Evolutionary conservation across 2,797 vertebrate genomes (phyloP), one percentile per base, ranked within the genome.

Genomic region (Echiichthys vipera): DNA sequence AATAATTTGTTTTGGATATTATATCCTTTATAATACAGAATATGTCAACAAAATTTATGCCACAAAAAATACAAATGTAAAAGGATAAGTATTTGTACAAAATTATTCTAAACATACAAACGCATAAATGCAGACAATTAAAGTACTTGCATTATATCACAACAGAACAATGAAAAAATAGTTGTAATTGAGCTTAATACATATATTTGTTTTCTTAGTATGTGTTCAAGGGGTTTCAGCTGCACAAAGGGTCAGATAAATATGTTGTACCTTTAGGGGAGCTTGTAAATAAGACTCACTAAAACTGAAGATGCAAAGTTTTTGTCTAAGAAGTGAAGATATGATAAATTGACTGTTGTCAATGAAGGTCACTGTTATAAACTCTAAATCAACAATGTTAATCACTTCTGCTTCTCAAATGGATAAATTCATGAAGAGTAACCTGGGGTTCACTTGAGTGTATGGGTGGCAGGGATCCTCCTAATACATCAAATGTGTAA

Each of bases 401-500:
- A 88, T 86, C 72, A 75, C 75, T 53, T 77, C 29, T 43, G 54
- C 51, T 65, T 51, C 68, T 75, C 54, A 66, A 63, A 75, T 68
- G 65, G 46, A 49, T 46, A 42, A 54, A 69, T 54, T 77, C 61
- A 81, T 47, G 61, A 65, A 61, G 42, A 58, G 27, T 43, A 80
- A 66, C 51, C 70, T 30, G 30, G 12, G 32, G 17, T 80, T 83
- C 79, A 80, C 84, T 74, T 46, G 77, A 72, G 76, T 62, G 70
- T 72, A 65, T 66, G 83, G 80, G 85, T 77, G 87, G 77, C 22
- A 43, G 53, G 58, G 40, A 45, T 43, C 47, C 64, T 70, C 55
- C 70, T 64, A 80, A 83, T 78, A 74, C 68, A 78, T 68, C 61
- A 51, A 75, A 80, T 55, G 78, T 78, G 79, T 77, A 81, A 90